phyloP scores from a whole-genome alignment of 2,888 invertebrate species.

The Phaedon cochleariae region DNA sequence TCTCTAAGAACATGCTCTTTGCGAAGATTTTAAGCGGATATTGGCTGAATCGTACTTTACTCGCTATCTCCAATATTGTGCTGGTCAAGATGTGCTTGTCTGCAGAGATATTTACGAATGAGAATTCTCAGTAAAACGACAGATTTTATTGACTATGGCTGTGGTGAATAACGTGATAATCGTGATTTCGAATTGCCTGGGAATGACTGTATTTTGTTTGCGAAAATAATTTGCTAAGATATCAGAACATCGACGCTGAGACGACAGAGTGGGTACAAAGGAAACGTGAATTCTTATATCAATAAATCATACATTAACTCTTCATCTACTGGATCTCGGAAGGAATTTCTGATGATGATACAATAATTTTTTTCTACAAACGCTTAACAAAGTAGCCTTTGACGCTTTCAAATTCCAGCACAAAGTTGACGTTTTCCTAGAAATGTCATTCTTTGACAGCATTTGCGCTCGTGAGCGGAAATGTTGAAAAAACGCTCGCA shows the following conservation, averaged over 20 bases:
- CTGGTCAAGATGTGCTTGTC: slow-evolving; percentile 39
- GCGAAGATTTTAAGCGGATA: slow-evolving; percentile 42
- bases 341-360: too few relatives aligned
- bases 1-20: slow-evolving; percentile 40
- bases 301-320: too few relatives aligned
- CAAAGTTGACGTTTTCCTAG: too few relatives aligned
- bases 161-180: slow-evolving; percentile 35
- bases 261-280: too few relatives aligned
- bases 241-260: neutral
- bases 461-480: too few relatives aligned
- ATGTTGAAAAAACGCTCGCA: too few relatives aligned
- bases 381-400: too few relatives aligned
- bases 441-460: too few relatives aligned
- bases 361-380: too few relatives aligned
- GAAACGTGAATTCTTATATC: too few relatives aligned
- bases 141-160: slow-evolving; percentile 30
- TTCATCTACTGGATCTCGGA: too few relatives aligned
- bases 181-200: slow-evolving; percentile 16
- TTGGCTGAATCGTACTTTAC: slow-evolving; percentile 36
- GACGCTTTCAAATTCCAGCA: too few relatives aligned
- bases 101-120: slow-evolving; percentile 35
- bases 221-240: neutral
- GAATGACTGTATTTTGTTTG: neutral
- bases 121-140: slow-evolving; percentile 25
- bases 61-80: slow-evolving; percentile 37